phyloP scores from a whole-genome alignment of 2,797 vertebrate genomes.

The Sarcophilus harrisii region DNA sequence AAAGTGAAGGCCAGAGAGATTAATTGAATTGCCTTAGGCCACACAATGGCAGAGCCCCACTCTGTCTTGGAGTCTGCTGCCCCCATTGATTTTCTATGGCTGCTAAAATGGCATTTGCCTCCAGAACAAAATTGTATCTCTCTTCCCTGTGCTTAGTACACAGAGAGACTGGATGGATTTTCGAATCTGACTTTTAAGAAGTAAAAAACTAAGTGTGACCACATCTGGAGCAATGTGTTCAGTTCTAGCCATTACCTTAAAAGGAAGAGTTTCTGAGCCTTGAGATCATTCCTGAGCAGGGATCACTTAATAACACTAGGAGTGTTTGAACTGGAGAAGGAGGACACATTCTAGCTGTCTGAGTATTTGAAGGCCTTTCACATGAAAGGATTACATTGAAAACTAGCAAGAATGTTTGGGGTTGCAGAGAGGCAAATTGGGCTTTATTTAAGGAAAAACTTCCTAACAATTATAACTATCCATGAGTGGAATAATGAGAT shows the following conservation, averaged over 20 bases:
- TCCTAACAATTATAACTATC: not conserved
- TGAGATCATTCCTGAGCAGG: not conserved
- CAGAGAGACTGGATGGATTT: not conserved
- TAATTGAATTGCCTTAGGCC: not conserved
- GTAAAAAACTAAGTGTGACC: not conserved
- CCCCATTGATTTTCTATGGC: not conserved
- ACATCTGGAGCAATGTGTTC: not conserved
- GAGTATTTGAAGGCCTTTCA: not conserved
- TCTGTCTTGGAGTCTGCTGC: not conserved
- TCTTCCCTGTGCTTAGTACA: not conserved
- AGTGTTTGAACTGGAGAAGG: not conserved
- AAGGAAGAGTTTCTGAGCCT: not conserved
- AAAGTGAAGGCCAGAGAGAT: not conserved
- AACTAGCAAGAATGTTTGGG: not conserved
- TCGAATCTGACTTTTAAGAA: not conserved
- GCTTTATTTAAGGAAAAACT: not conserved
- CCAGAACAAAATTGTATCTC: not conserved
- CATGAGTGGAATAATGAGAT: not conserved
- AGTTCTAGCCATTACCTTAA: not conserved
- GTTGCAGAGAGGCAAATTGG: not conserved
- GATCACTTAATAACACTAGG: not conserved
- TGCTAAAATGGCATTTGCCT: not conserved
- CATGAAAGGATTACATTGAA: not conserved
- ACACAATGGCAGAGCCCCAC: not conserved
- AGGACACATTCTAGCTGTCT: not conserved